A percentile compares a stretch with the other conserved stretches of the same genome.
Evolutionary conservation across 2,113 vertebrate species (phyloP).

Genomic region (Trematocara nigrifrons): DNA sequence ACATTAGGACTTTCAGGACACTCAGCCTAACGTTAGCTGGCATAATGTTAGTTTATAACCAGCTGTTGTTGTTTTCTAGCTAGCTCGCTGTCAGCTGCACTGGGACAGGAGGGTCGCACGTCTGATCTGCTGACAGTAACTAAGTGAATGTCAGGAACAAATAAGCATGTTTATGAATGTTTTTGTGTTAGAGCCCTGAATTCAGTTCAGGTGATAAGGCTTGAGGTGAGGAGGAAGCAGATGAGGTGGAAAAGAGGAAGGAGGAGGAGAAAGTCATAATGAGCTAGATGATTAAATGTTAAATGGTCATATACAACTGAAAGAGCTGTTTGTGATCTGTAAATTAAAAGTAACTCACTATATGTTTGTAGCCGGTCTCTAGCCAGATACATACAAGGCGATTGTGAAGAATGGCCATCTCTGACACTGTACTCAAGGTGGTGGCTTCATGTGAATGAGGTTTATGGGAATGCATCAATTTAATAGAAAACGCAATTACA

Average conservation of each 20-base stretch:
- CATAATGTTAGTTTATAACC: not conserved
- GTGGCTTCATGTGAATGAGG: not conserved
- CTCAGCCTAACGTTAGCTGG: not conserved
- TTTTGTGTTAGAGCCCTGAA: not conserved
- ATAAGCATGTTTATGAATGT: not conserved
- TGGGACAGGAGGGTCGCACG: not conserved
- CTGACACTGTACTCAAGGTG: not conserved
- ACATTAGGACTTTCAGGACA: not conserved
- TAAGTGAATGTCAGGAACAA: not conserved
- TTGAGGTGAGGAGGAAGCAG: fast-evolving
- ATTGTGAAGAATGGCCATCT: not conserved
- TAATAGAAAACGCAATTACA: not conserved
- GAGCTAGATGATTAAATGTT: not conserved
- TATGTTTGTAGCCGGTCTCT: not conserved
- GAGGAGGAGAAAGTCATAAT: not conserved
- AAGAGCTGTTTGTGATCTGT: not conserved
- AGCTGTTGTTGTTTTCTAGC: not conserved
- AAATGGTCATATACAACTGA: not conserved
- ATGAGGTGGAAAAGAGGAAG: not conserved
- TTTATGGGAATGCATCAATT: not conserved
- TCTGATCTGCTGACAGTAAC: not conserved
- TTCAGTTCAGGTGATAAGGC: not conserved
- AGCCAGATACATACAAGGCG: not conserved
- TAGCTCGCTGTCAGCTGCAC: not conserved
- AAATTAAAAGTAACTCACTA: not conserved